Percentiles rank a stretch among this genome's conserved stretches.
These are phyloP conservation scores for Sceloporus undulatus DNA, from an alignment of 2,113 vertebrate genomes.

Conservation along the genomic window DNA sequence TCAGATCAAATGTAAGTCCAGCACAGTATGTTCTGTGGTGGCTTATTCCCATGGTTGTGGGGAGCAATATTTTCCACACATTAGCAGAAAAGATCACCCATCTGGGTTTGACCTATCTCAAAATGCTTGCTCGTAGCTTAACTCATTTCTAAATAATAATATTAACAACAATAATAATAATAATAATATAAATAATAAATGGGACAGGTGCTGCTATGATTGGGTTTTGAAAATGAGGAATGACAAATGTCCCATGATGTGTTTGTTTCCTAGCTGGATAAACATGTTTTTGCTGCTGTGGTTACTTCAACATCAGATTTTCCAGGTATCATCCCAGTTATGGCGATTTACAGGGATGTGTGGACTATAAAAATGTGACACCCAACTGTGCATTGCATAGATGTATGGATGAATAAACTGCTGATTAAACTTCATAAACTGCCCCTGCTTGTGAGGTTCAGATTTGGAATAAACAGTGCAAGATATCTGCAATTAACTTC, in stretches of 20 bases:
- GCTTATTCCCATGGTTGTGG: neutral
- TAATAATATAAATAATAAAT: too few species aligned
- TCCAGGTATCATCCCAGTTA: neutral
- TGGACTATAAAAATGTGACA: neutral
- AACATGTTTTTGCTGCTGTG: neutral
- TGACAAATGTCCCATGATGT: too few species aligned
- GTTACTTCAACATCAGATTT: neutral
- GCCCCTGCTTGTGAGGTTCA: slow-evolving; percentile 33
- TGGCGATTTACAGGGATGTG: neutral
- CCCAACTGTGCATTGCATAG: slow-evolving; percentile 44
- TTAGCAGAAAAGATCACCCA: too few species aligned
- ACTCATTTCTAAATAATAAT: too few species aligned
- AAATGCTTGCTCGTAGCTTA: too few species aligned
- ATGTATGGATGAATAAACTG: slow-evolving; percentile 49
- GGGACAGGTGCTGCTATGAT: too few species aligned
- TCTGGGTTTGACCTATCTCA: too few species aligned
- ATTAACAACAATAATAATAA: too few species aligned
- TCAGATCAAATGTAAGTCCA: too few species aligned
- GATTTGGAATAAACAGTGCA: slow-evolving; percentile 47
- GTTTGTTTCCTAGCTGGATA: neutral
- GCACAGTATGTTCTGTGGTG: neutral
- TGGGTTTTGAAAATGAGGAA: too few species aligned
- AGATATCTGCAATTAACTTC: slow-evolving; percentile 57
- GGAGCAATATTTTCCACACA: too few species aligned
- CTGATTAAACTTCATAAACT: slow-evolving; percentile 38